Base-by-base conservation (phyloP, 2,888 invertebrate genomes). In the Drosophila imparisetae region DNA sequence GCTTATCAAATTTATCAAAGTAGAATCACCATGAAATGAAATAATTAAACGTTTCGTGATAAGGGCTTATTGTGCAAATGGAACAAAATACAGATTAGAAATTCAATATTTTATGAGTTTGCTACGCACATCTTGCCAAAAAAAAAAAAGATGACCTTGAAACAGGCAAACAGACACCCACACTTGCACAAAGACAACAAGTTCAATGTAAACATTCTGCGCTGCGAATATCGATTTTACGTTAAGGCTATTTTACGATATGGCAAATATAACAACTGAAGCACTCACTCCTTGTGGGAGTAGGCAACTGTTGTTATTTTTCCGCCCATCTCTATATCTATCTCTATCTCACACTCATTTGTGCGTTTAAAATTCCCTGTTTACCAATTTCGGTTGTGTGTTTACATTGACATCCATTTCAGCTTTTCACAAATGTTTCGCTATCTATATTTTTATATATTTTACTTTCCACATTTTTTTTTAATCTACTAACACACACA, bases 341-440 rank as follows among this genome's bases (percentile, higher is more conserved):
- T 24, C 30, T 57, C 30, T 52, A 13, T 38, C 52, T 40, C 30
- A 57, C 29, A 38, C 34, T 29, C 8, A 30, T 48, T 64, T 30
- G 34, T 38, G 29, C 18, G 18, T n/a, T 36, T 36, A 18, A 50
- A 32, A 21, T 57, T 48, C 38, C 21, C 18, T 38, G 58, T 75
- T 66, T 66, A 55, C 48, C 10, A 6, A 57, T 40, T 64, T 49
- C 63, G 4, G 15, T 8, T 15, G 36, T 59, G 60, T 78, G 72
- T 72, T 78, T 78, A 78, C 50, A 45, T 59, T 67, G 49, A 48
- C 49, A 72, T 72, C 53, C 30, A 67, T 65, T 80, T 38, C 34
- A 53, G 48, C 53, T 24, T 77, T 64, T 58, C 67, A 29, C 64
- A 29, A 65, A 59, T 68, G 61, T 69, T 69, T 65, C 21, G 59